phyloP scores from a whole-genome alignment of 2,113 vertebrate species.

The Propithecus coquereli region DNA sequence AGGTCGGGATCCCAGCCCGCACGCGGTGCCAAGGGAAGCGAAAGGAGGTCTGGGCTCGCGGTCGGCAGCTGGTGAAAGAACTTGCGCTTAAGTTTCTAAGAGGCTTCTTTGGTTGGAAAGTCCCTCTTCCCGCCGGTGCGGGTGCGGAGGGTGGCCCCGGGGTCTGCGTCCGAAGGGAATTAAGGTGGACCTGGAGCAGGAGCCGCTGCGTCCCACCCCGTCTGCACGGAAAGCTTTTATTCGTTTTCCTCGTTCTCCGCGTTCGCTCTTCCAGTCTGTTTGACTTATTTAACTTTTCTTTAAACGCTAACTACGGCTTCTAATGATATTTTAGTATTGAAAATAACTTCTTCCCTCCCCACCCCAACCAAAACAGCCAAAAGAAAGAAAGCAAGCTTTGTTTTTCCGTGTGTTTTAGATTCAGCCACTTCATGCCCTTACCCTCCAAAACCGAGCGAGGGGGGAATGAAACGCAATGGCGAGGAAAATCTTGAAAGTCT shows the following conservation, averaged over 20 bases:
- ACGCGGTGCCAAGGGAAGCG: background rate
- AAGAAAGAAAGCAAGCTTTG: background rate
- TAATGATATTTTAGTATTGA: background rate
- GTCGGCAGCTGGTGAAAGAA: background rate
- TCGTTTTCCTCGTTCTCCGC: background rate
- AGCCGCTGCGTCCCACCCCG: background rate
- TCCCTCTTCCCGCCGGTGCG: slow-evolving; percentile 32
- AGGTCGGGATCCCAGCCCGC: slow-evolving; percentile 14
- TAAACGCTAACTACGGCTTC: background rate
- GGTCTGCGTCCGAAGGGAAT: slow-evolving; percentile 6
- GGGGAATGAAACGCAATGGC: background rate
- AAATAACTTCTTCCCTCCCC: background rate
- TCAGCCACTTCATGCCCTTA: background rate
- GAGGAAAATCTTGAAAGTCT: background rate
- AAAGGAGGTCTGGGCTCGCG: background rate
- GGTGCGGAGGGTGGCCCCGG: background rate
- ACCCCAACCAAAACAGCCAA: background rate
- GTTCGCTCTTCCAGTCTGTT: background rate
- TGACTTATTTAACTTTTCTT: slow-evolving; percentile 54
- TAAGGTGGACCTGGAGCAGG: background rate
- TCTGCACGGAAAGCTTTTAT: background rate
- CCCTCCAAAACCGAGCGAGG: background rate
- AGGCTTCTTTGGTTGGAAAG: background rate
- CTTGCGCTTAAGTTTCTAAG: slow-evolving; percentile 55
- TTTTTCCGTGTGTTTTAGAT: background rate